Conservation (phyloP, 2,113 vertebrate genomes). For the Larimichthys polyactis region DNA sequence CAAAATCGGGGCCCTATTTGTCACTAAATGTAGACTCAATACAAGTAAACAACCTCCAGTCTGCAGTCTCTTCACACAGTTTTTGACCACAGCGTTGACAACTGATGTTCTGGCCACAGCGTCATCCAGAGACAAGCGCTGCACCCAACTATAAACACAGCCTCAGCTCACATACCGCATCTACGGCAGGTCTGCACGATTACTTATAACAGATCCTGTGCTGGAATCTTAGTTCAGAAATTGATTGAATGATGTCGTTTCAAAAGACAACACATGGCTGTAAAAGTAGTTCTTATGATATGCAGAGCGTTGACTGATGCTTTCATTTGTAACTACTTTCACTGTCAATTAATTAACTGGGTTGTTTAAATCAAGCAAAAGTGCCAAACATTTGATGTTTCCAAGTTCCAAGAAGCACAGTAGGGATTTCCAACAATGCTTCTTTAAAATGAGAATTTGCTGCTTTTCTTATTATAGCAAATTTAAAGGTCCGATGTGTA, state of each 20-base stretch:
- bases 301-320: no score
- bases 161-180: constrained; percentile 13
- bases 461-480: no score
- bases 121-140: constrained; percentile 35
- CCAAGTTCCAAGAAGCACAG: background rate
- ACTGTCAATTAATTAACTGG: background rate
- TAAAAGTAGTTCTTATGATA: no score
- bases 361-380: background rate
- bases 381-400: background rate
- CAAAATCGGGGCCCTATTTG: constrained; percentile 1
- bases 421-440: no score
- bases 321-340: background rate
- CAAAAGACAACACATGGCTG: background rate
- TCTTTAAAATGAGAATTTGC: background rate
- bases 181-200: background rate
- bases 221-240: background rate
- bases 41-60: constrained; percentile 12
- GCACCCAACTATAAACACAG: constrained; percentile 15
- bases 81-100: constrained; percentile 27
- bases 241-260: background rate
- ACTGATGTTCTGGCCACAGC: constrained; percentile 36
- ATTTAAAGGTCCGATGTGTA: background rate
- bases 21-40: constrained; percentile 9
- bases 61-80: constrained; percentile 28
- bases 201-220: background rate